These are phyloP conservation scores for Chondrilla cf. caribensis DNA, from an alignment of 37 sponge, comb jelly and placozoan species.

Conservation along the genomic window DNA sequence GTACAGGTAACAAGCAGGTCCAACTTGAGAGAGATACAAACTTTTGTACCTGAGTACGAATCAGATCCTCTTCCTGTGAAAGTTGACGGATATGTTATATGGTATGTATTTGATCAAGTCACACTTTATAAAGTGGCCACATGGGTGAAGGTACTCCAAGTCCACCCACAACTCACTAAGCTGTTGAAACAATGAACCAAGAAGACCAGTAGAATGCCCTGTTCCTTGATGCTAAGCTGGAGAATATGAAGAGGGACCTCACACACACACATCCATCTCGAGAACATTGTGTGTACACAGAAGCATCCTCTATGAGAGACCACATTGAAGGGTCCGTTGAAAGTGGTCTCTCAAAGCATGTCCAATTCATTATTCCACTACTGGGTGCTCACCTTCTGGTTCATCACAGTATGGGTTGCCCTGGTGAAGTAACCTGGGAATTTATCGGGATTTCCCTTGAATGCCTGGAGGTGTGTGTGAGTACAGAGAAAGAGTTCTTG, in stretches of 20 bases:
- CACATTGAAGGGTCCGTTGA: too few relatives aligned
- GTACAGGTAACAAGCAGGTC: constrained; percentile 68
- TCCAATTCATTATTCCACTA: too few relatives aligned
- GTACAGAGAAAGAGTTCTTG: not conserved
- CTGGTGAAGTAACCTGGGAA: constrained; percentile 50
- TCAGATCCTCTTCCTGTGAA: constrained; percentile 86
- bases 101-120: not conserved
- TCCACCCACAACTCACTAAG: constrained; percentile 65
- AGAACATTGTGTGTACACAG: too few relatives aligned
- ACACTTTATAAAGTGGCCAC: not conserved
- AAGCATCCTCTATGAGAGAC: too few relatives aligned
- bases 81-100: not conserved
- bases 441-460: constrained; percentile 36
- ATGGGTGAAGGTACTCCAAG: too few relatives aligned
- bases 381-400: constrained; percentile 38
- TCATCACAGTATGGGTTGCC: constrained; percentile 11
- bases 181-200: constrained; percentile 97
- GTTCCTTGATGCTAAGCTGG: constrained; percentile 67
- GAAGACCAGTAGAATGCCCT: constrained; percentile 78
- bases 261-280: too few relatives aligned
- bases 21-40: constrained; percentile 84
- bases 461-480: constrained; percentile 22
- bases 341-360: too few relatives aligned
- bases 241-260: not conserved
- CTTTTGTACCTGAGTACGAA: constrained; percentile 84